These are phyloP conservation scores for Orussus abietinus DNA, from an alignment of 1,140 invertebrate genomes.

Conservation along the genomic window DNA sequence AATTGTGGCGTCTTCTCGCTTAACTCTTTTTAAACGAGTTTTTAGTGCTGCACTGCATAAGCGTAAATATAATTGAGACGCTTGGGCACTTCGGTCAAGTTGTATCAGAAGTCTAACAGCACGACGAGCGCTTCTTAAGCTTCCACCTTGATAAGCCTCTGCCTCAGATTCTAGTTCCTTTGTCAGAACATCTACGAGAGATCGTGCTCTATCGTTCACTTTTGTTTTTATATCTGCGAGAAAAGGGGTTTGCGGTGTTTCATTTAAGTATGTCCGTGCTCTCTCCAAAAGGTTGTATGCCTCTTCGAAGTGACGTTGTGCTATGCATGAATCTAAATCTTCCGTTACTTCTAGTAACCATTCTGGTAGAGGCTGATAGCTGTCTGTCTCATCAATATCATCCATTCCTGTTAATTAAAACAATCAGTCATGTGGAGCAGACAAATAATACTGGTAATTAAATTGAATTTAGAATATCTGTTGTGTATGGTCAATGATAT, in stretches of 20 bases:
- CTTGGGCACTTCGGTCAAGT: constrained; percentile 72
- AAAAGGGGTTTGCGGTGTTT: constrained; percentile 41
- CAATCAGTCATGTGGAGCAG: too few species aligned
- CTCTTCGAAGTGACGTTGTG: constrained; percentile 95
- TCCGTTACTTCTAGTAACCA: constrained; percentile 92
- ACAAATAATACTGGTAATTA: constrained; percentile 9
- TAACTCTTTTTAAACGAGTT: constrained; percentile 78
- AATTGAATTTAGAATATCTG: constrained; percentile 7
- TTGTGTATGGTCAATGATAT: neutral
- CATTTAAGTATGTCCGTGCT: constrained; percentile 59
- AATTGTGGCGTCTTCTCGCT: constrained; percentile 81
- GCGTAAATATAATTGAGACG: constrained; percentile 82
- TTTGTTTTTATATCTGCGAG: constrained; percentile 48
- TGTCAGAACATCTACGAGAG: constrained; percentile 79
- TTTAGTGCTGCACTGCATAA: constrained; percentile 80
- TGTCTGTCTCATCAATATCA: constrained; percentile 54
- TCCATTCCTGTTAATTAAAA: constrained; percentile 44
- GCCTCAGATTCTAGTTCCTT: constrained; percentile 82
- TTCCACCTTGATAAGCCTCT: constrained; percentile 84
- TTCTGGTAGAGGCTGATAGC: constrained; percentile 64
- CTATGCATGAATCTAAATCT: constrained; percentile 93
- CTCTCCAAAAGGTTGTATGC: constrained; percentile 83
- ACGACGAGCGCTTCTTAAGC: constrained; percentile 78
- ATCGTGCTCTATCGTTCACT: constrained; percentile 64
- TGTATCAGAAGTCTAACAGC: constrained; percentile 85